Conservation (phyloP, 2,797 vertebrate species). For the Tokudaia muenninki region DNA sequence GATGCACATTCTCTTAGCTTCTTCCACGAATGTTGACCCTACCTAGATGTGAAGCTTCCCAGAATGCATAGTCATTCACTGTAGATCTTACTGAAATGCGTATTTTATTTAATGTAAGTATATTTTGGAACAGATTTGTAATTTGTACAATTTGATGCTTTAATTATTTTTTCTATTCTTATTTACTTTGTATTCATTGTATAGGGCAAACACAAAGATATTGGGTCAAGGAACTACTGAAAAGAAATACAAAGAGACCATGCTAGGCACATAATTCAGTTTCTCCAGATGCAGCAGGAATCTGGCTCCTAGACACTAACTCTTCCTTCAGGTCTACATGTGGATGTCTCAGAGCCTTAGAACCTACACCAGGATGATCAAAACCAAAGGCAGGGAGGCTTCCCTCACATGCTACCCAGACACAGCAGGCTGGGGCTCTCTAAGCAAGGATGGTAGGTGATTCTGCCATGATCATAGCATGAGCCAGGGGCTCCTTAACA, state of each 20-base stretch:
- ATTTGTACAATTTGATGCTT: constrained; percentile 84
- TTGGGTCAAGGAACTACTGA: constrained; percentile 72
- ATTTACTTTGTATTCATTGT: constrained; percentile 84
- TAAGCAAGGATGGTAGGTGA: fast-evolving
- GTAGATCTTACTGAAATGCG: constrained; percentile 79
- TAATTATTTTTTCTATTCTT: constrained; percentile 80
- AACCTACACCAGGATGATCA: neutral
- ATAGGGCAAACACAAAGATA: constrained; percentile 81
- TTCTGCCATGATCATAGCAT: neutral
- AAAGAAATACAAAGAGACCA: constrained; percentile 81
- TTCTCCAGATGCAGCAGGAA: constrained; percentile 67
- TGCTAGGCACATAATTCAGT: constrained; percentile 75
- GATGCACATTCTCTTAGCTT: constrained; percentile 71
- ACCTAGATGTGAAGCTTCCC: constrained; percentile 68
- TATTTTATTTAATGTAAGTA: constrained; percentile 83
- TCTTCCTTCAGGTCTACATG: constrained; percentile 58
- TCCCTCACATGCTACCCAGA: neutral
- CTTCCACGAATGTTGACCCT: constrained; percentile 57
- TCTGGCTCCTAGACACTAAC: constrained; percentile 50
- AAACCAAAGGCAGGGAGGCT: neutral
- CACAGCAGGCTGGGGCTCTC: neutral
- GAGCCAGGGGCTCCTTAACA: neutral
- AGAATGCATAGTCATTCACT: constrained; percentile 65
- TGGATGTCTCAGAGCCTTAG: neutral
- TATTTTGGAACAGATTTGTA: constrained; percentile 82